These are phyloP conservation scores for Hoplodrina blanda DNA, from an alignment of 2,888 invertebrate species.

Conservation along the genomic window DNA sequence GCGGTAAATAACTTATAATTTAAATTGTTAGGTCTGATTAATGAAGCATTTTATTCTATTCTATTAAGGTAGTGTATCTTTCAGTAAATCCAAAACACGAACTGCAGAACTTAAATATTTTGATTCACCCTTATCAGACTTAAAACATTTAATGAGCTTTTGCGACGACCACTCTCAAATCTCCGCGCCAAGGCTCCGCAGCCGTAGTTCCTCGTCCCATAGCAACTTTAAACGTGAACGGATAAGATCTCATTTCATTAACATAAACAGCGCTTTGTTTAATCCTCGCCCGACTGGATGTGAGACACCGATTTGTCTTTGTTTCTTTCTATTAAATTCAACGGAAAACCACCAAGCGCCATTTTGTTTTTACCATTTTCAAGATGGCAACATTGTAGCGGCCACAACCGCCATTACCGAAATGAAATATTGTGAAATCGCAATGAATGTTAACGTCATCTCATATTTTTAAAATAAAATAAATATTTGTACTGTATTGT, in stretches of 20 bases:
- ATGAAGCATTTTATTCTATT: too few species aligned
- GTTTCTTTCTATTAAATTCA: constrained; percentile 59
- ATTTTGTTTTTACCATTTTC: constrained; percentile 52
- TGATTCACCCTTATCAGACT: constrained; percentile 5
- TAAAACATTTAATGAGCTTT: constrained; percentile 35
- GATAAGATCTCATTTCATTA: constrained; percentile 76
- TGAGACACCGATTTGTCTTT: constrained; percentile 61
- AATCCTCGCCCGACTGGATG: constrained; percentile 63
- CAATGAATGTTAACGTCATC: constrained; percentile 41
- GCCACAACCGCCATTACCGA: constrained; percentile 37
- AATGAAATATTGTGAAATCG: constrained; percentile 47
- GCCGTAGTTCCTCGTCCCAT: constrained; percentile 13
- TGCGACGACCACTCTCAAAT: constrained; percentile 5
- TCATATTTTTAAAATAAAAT: constrained; percentile 26
- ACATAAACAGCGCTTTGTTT: constrained; percentile 75
- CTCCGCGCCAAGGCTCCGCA: not conserved
- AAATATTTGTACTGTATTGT: constrained; percentile 32
- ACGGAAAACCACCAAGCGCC: constrained; percentile 38
- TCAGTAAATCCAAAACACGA: not conserved
- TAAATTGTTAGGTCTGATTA: too few species aligned
- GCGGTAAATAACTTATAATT: too few species aligned
- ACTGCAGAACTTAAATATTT: constrained; percentile 23
- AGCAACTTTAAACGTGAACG: constrained; percentile 52
- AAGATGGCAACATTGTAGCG: constrained; percentile 50
- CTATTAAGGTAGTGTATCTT: too few species aligned